phyloP scores from a whole-genome alignment of 2,888 invertebrate species.

The Agapostemon virescens region DNA sequence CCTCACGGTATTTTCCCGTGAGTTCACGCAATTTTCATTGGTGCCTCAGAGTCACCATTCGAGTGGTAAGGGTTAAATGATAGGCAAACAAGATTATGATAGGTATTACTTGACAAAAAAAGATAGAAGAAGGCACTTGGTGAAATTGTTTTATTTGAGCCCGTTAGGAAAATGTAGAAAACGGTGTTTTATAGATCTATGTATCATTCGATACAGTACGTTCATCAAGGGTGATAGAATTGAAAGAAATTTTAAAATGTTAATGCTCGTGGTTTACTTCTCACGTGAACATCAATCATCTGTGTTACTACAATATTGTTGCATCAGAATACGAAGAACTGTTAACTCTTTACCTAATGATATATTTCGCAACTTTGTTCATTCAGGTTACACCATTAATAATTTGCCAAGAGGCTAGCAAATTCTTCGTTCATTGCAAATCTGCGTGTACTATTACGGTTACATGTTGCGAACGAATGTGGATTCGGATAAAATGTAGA shows the following conservation, averaged over 20 bases:
- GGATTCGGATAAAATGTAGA: not conserved
- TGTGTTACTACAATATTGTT: not conserved
- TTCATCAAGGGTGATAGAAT: not conserved
- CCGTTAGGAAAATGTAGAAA: too few relatives aligned
- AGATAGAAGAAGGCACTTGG: too few relatives aligned
- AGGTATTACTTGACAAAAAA: too few relatives aligned
- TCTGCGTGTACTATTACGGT: not conserved
- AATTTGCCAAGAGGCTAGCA: not conserved
- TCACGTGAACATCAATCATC: not conserved
- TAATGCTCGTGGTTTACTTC: not conserved
- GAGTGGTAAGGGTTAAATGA: too few relatives aligned
- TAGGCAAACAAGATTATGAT: too few relatives aligned
- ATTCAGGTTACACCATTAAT: not conserved
- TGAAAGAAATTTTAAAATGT: not conserved
- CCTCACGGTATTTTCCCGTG: too few relatives aligned
- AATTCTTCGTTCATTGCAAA: not conserved
- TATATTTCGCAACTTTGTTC: not conserved
- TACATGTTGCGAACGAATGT: not conserved
- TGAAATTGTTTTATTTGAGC: too few relatives aligned
- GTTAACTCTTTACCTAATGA: not conserved
- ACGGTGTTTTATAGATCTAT: too few relatives aligned
- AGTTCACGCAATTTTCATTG: too few relatives aligned
- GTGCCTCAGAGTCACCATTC: too few relatives aligned
- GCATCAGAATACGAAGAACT: not conserved
- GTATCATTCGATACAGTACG: not conserved